These are phyloP conservation scores for Myotis findleyi DNA, from an alignment of 2,797 vertebrate genomes.

Conservation along the genomic window DNA sequence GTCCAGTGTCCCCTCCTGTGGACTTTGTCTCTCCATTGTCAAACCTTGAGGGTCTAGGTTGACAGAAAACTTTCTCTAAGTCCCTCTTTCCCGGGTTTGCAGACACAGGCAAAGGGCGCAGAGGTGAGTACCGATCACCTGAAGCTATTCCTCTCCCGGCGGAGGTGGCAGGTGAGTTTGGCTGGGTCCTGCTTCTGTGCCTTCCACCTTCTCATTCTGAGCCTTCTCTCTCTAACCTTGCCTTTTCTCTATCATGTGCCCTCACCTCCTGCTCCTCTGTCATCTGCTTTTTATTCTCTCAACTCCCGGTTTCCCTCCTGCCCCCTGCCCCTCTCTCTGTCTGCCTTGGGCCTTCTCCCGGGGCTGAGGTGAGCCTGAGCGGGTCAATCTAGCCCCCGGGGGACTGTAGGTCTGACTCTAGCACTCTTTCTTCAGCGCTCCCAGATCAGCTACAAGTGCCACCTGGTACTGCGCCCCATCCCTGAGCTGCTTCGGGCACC, in stretches of 20 bases:
- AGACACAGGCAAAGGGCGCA: slow-evolving; percentile 95
- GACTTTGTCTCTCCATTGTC: neutral
- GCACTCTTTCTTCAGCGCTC: slow-evolving; percentile 90
- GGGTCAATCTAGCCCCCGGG: neutral
- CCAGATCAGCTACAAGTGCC: slow-evolving; percentile 98
- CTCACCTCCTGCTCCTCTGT: neutral
- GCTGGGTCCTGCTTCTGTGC: neutral
- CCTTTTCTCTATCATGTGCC: no score
- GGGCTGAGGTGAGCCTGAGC: neutral
- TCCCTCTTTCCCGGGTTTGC: slow-evolving; percentile 58
- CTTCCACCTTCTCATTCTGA: neutral
- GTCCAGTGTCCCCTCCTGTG: neutral
- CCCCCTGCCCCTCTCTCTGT: neutral
- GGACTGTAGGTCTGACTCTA: neutral
- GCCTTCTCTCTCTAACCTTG: neutral
- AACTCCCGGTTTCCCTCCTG: neutral
- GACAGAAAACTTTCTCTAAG: slow-evolving; percentile 13
- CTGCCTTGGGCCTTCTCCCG: neutral
- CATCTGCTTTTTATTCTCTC: neutral
- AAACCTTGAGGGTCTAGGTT: neutral
- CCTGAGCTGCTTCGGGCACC: slow-evolving; percentile 95
- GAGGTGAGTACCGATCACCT: slow-evolving; percentile 94
- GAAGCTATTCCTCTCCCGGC: slow-evolving; percentile 95
- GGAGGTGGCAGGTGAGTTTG: slow-evolving; percentile 97
- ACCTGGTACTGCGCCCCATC: slow-evolving; percentile 97